Conservation (phyloP, 1,140 invertebrate species). For the Periplaneta americana region DNA sequence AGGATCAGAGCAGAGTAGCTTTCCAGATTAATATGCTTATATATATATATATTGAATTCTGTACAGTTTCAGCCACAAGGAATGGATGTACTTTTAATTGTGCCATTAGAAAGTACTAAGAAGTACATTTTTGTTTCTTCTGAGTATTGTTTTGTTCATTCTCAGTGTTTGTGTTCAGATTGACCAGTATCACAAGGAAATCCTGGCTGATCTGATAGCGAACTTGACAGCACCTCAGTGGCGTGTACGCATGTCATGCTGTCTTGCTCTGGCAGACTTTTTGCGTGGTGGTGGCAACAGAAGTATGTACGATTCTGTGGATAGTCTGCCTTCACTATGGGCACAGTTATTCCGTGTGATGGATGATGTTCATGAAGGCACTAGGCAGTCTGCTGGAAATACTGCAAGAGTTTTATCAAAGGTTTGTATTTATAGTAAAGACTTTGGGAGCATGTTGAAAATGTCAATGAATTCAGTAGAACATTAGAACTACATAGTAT, state of each 20-base stretch:
- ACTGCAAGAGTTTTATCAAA: constrained; percentile 74
- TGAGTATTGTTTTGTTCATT: not conserved
- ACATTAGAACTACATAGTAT: too few species aligned
- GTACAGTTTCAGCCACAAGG: too few species aligned
- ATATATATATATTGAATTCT: too few species aligned
- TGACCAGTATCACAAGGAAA: constrained; percentile 83
- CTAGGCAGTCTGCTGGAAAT: constrained; percentile 69
- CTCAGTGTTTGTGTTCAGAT: constrained; percentile 49
- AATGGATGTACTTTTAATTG: too few species aligned
- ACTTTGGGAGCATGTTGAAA: too few species aligned
- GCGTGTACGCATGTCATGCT: constrained; percentile 86
- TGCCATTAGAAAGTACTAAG: too few species aligned
- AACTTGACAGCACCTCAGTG: constrained; percentile 82
- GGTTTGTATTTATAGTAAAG: constrained; percentile 17
- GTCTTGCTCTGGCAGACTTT: constrained; percentile 78
- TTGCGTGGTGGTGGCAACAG: constrained; percentile 46
- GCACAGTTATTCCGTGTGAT: constrained; percentile 79
- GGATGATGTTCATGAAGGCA: constrained; percentile 91
- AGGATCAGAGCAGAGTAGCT: too few species aligned
- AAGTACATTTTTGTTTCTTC: too few species aligned
- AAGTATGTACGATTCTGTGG: constrained; percentile 2
- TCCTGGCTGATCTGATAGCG: constrained; percentile 69
- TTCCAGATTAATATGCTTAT: too few species aligned
- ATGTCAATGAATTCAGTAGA: too few species aligned
- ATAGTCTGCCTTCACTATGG: constrained; percentile 65